A percentile compares a stretch with the other conserved stretches of the same genome.
Conservation (phyloP, 2,888 invertebrate genomes). For the Brachyptera putata region DNA sequence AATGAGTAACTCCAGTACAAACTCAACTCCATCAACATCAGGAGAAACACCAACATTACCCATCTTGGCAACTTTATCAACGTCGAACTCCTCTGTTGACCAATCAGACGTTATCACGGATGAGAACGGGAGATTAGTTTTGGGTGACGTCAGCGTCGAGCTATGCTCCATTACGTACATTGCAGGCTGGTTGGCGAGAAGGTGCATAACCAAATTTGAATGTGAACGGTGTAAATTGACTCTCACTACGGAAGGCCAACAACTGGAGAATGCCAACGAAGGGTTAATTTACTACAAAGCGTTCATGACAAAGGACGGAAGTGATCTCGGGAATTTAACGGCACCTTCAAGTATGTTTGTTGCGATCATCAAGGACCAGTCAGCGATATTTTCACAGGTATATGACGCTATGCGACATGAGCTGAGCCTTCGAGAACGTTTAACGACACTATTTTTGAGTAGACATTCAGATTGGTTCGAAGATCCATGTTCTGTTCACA, state of each 20-base stretch:
- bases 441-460: neutral
- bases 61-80: neutral
- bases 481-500: neutral
- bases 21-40: neutral
- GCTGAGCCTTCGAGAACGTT: neutral
- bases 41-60: neutral
- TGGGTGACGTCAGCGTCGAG: neutral
- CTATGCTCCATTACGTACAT: slow-evolving; percentile 4
- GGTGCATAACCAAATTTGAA: neutral
- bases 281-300: neutral
- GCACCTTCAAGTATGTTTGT: neutral
- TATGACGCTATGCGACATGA: neutral
- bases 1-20: neutral
- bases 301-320: slow-evolving; percentile 3
- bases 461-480: slow-evolving; percentile 2
- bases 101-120: neutral
- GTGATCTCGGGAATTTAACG: neutral
- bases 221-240: neutral
- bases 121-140: neutral
- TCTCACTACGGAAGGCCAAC: neutral
- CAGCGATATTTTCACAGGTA: neutral
- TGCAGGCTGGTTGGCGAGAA: slow-evolving; percentile 10
- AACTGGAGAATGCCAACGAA: neutral
- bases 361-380: neutral
- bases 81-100: neutral